Evolutionary conservation across 1,140 invertebrate species (phyloP).

Genomic region (Drosophila equinoxialis): DNA sequence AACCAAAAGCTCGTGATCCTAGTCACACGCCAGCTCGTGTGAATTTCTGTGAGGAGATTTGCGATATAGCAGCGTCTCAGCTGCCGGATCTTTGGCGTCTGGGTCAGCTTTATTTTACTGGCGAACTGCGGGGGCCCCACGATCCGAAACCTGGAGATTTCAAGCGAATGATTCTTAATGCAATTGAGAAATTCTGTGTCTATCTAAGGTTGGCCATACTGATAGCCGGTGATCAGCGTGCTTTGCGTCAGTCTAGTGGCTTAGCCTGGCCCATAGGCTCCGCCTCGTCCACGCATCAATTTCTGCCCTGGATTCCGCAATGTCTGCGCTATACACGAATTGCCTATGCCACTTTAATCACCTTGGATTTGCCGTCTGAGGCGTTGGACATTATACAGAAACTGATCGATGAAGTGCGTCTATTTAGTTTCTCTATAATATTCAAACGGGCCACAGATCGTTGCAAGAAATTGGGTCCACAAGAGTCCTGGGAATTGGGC

Average conservation of each 20-base stretch:
- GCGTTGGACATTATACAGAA: conserved; percentile 91
- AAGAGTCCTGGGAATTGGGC: conserved; percentile 95
- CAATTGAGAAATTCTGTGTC: conserved; percentile 87
- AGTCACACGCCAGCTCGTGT: conserved; percentile 73
- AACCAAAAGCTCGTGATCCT: conserved; percentile 69
- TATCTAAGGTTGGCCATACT: conserved; percentile 87
- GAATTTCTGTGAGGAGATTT: conserved; percentile 80
- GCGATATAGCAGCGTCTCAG: conserved; percentile 79
- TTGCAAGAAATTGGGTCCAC: conserved; percentile 89
- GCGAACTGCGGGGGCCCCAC: conserved; percentile 89
- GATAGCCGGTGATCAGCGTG: conserved; percentile 84
- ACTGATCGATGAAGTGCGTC: conserved; percentile 93
- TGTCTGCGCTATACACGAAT: conserved; percentile 89
- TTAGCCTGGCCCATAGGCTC: conserved; percentile 82
- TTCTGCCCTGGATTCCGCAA: conserved; percentile 90
- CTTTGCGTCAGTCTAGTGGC: conserved; percentile 77
- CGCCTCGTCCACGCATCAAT: conserved; percentile 84
- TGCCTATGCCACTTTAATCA: conserved; percentile 88
- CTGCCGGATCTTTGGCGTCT: conserved; percentile 93
- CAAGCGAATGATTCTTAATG: conserved; percentile 87
- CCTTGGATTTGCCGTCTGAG: conserved; percentile 91
- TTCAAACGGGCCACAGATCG: conserved; percentile 93
- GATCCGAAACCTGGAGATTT: conserved; percentile 85
- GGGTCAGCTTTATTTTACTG: conserved; percentile 94
- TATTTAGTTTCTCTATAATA: conserved; percentile 93